Evolutionary conservation across 2,888 invertebrate genomes (phyloP).

Genomic region (Nipponacmea schrenckii): DNA sequence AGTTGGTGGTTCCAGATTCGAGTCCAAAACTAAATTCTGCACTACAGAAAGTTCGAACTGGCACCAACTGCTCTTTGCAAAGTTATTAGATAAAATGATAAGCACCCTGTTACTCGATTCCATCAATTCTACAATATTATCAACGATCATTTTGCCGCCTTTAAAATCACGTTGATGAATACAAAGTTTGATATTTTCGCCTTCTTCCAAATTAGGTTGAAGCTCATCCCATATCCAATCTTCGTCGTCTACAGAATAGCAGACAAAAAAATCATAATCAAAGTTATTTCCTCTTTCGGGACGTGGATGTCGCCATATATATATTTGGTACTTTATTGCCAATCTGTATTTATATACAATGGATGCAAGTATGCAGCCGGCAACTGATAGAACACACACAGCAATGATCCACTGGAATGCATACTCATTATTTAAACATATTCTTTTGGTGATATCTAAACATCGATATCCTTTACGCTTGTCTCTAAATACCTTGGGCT

Average conservation of each 20-base stretch:
- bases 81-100: slow-evolving; percentile 75
- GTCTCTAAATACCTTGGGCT: not conserved
- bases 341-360: not conserved
- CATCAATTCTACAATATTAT: slow-evolving; percentile 79
- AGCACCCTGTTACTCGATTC: slow-evolving; percentile 76
- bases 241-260: slow-evolving; percentile 76
- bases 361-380: not conserved
- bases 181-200: slow-evolving; percentile 70
- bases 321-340: not conserved
- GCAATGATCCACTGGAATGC: not conserved
- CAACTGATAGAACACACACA: not conserved
- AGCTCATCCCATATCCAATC: slow-evolving; percentile 76
- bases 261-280: slow-evolving; percentile 77
- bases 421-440: not conserved
- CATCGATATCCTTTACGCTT: not conserved
- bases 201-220: slow-evolving; percentile 74
- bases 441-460: not conserved
- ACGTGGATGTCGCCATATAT: not conserved
- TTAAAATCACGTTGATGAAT: slow-evolving; percentile 79
- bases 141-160: slow-evolving; percentile 77
- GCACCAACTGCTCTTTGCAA: slow-evolving; percentile 79
- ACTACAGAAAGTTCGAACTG: slow-evolving; percentile 80
- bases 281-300: slow-evolving; percentile 35
- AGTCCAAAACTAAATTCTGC: slow-evolving; percentile 70
- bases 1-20: slow-evolving; percentile 74